Conservation (phyloP, 1,140 invertebrate genomes). For the Drosophila bocki region DNA sequence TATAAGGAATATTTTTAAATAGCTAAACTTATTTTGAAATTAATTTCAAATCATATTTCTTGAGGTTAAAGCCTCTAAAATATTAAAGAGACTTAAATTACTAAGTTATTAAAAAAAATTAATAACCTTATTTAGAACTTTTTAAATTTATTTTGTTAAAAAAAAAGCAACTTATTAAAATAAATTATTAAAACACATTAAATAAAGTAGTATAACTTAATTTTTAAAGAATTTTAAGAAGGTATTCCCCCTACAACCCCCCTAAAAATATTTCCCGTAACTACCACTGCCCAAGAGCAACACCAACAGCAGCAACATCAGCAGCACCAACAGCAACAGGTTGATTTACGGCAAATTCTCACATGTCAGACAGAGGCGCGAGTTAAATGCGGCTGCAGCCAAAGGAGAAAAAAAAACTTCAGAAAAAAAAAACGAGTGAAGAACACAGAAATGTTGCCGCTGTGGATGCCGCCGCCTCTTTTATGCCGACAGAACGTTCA, state of each 20-base stretch:
- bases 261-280: neutral
- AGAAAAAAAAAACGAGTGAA: slow-evolving; percentile 44
- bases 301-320: slow-evolving; percentile 46
- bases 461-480: slow-evolving; percentile 45
- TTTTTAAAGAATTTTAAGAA: neutral
- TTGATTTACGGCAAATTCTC: slow-evolving; percentile 82
- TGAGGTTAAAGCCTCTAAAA: neutral
- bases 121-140: too few relatives aligned
- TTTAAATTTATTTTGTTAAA: too few relatives aligned
- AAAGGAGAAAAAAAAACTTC: slow-evolving; percentile 27
- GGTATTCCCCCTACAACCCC: neutral
- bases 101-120: too few relatives aligned
- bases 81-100: neutral
- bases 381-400: slow-evolving; percentile 70
- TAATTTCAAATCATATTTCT: neutral
- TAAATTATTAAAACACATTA: neutral
- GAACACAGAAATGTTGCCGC: slow-evolving; percentile 74
- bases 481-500: slow-evolving; percentile 81
- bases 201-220: neutral
- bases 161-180: too few relatives aligned
- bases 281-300: neutral
- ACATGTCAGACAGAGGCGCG: slow-evolving; percentile 61
- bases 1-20: neutral
- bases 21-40: neutral
- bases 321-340: slow-evolving; percentile 64